phyloP scores from a whole-genome alignment of 2,888 invertebrate genomes.

The Diplazon laetatorius region DNA sequence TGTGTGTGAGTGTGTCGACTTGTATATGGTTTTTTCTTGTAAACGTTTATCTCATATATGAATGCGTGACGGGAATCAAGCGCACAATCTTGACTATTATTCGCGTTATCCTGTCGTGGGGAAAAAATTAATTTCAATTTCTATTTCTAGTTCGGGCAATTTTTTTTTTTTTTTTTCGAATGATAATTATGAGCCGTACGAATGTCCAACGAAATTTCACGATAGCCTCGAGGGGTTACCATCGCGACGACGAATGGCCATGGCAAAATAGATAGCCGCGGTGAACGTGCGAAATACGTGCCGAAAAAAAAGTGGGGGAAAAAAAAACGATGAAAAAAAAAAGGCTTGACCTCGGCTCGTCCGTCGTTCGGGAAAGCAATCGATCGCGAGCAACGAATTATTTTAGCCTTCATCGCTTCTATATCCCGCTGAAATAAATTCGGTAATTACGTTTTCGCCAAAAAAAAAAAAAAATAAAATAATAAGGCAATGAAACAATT shows the following conservation, averaged over 20 bases:
- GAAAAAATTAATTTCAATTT: background rate
- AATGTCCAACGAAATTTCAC: constrained; percentile 41
- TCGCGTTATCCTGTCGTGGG: background rate
- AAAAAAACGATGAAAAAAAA: constrained; percentile 42
- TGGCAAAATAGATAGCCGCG: constrained; percentile 55
- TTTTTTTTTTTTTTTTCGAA: background rate
- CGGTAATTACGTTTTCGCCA: background rate
- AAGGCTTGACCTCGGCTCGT: constrained; percentile 33
- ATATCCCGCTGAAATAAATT: background rate
- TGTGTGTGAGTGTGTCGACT: background rate
- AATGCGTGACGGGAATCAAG: background rate
- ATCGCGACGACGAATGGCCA: constrained; percentile 75
- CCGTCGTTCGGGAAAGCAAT: constrained; percentile 67
- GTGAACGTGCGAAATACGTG: constrained; percentile 55
- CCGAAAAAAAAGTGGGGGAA: constrained; percentile 41
- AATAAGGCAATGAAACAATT: background rate
- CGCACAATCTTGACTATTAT: background rate
- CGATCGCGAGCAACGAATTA: constrained; percentile 71
- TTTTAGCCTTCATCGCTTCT: constrained; percentile 42
- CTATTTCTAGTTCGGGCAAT: background rate
- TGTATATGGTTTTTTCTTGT: background rate
- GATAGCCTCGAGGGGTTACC: constrained; percentile 71
- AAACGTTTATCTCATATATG: background rate
- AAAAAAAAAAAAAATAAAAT: background rate
- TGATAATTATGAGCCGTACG: background rate